These are phyloP conservation scores for Sardina pilchardus DNA, from an alignment of 2,113 vertebrate species.

Conservation along the genomic window DNA sequence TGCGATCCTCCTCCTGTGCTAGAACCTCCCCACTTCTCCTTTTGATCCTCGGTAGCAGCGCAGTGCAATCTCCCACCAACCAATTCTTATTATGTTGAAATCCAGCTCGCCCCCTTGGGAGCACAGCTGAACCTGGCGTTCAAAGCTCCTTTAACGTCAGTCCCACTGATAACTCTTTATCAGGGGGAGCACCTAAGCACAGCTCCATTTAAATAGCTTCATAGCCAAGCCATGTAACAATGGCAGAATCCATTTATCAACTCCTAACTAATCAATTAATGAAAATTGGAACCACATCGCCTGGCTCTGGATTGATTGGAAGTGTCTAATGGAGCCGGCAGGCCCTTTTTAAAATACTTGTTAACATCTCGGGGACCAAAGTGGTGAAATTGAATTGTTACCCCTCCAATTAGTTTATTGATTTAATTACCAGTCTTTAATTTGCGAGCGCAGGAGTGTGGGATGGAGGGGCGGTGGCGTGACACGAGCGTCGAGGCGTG, in stretches of 20 bases:
- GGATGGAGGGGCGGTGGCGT: conserved; percentile 76
- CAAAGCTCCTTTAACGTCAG: not conserved
- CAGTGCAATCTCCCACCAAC: not conserved
- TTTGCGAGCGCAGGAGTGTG: conserved; percentile 74
- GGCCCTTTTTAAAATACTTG: conserved; percentile 68
- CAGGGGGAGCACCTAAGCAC: not conserved
- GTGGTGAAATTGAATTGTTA: conserved; percentile 82
- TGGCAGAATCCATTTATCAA: conserved; percentile 80
- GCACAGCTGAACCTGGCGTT: not conserved
- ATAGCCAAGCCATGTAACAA: conserved; percentile 54
- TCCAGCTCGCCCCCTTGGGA: not conserved
- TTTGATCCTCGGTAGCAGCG: not conserved
- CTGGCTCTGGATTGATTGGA: conserved; percentile 75
- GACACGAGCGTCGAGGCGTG: conserved; percentile 69
- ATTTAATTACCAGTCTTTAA: conserved; percentile 89
- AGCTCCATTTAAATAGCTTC: conserved; percentile 30
- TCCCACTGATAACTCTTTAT: conserved; percentile 21
- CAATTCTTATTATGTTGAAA: not conserved
- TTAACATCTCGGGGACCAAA: conserved; percentile 74
- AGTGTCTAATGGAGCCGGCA: conserved; percentile 70
- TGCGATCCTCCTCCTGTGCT: not conserved
- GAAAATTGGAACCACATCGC: conserved; percentile 80
- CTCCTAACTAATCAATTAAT: conserved; percentile 82
- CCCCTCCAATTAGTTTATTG: conserved; percentile 86
- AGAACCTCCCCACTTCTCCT: not conserved